Conservation (phyloP, 1,140 invertebrate species). For the Gryon sp. region DNA sequence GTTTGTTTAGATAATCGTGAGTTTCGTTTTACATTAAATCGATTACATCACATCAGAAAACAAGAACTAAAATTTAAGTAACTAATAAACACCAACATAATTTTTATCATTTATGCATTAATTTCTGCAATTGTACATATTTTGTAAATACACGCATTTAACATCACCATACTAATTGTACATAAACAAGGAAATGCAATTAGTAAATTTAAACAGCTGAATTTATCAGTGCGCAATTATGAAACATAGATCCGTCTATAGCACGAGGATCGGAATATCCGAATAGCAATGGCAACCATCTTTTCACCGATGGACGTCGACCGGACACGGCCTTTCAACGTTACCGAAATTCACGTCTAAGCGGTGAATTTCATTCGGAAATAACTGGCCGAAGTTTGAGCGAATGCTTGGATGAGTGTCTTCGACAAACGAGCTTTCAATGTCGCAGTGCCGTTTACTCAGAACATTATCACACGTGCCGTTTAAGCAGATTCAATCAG, state of each 20-base stretch:
- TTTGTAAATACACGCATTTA: slow-evolving; percentile 9
- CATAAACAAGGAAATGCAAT: not conserved
- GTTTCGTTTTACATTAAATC: slow-evolving; percentile 70
- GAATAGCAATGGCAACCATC: slow-evolving; percentile 90
- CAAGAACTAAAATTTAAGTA: not conserved
- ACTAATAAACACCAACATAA: slow-evolving; percentile 10
- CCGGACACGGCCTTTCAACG: slow-evolving; percentile 94
- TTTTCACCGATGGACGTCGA: slow-evolving; percentile 88
- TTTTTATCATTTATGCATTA: not conserved
- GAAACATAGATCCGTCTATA: slow-evolving; percentile 77
- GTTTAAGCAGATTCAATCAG: slow-evolving; percentile 91
- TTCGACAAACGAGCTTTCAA: slow-evolving; percentile 91
- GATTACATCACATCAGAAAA: not conserved
- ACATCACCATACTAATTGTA: slow-evolving; percentile 23
- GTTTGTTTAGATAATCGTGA: slow-evolving; percentile 93
- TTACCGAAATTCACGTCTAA: slow-evolving; percentile 90
- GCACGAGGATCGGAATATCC: slow-evolving; percentile 90
- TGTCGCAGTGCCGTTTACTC: slow-evolving; percentile 93
- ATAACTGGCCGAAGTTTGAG: slow-evolving; percentile 91
- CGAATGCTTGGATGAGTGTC: slow-evolving; percentile 93
- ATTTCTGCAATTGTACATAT: too few species aligned
- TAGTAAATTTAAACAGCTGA: slow-evolving; percentile 15
- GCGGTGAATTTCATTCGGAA: slow-evolving; percentile 93
- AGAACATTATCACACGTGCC: slow-evolving; percentile 89
- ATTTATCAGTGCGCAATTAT: slow-evolving; percentile 72